These are phyloP conservation scores for Seriola dumerili DNA, from an alignment of 2,113 vertebrate species.

Conservation along the genomic window DNA sequence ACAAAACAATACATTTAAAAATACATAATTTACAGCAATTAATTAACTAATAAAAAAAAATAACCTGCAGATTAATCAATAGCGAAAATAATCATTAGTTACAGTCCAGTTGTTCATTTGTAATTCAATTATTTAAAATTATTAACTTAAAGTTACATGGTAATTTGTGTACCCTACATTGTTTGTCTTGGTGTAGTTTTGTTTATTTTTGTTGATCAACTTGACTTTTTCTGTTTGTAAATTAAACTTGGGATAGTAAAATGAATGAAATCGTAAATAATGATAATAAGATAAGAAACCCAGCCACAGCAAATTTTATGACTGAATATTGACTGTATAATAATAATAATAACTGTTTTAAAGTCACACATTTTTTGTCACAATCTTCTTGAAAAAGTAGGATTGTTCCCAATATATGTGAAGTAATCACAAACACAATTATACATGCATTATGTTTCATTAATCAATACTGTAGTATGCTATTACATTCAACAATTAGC, in stretches of 20 bases:
- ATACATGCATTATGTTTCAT: background rate
- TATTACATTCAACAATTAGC: background rate
- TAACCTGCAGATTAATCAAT: no score
- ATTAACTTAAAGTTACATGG: background rate
- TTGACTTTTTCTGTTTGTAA: no score
- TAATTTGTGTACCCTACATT: background rate
- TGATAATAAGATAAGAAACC: background rate
- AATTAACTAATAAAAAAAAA: no score
- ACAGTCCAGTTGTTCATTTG: no score
- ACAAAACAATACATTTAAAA: no score
- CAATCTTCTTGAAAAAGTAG: background rate
- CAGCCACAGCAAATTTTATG: background rate
- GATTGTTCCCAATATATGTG: background rate
- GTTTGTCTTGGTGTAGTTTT: background rate
- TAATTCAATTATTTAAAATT: background rate
- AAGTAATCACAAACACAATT: constrained; percentile 11
- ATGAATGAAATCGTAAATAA: no score
- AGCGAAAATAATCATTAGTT: no score
- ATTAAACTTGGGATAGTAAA: no score
- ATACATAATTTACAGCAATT: no score
- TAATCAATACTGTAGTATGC: background rate
- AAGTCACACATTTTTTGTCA: background rate
- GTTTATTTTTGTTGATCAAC: background rate
- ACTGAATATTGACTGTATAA: background rate
- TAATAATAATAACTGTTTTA: background rate